Evolutionary conservation across 2,888 invertebrate genomes (phyloP).

Genomic region (Tinea semifulvella): DNA sequence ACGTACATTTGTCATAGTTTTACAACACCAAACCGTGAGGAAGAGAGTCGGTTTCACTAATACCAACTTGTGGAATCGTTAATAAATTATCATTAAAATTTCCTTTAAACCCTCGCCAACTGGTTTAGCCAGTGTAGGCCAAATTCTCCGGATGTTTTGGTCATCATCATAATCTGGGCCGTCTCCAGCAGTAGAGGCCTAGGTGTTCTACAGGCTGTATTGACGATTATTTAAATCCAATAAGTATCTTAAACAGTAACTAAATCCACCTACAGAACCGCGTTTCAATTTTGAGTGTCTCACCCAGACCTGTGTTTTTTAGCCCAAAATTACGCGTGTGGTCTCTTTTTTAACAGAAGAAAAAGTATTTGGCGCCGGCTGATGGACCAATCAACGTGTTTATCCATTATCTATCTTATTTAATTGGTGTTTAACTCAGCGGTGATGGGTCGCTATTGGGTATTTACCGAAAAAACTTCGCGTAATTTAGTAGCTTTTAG

Average conservation of each 20-base stretch:
- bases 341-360: background rate
- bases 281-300: background rate
- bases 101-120: too few species aligned
- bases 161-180: too few species aligned
- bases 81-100: too few species aligned
- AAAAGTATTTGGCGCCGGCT: conserved; percentile 33
- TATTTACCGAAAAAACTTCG: background rate
- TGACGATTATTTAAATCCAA: too few species aligned
- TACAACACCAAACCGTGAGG: too few species aligned
- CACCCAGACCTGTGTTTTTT: conserved; percentile 10
- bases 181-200: too few species aligned
- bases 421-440: conserved; percentile 45
- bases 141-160: too few species aligned
- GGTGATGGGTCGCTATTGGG: background rate
- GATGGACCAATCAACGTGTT: conserved; percentile 27
- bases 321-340: conserved; percentile 6
- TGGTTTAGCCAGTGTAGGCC: too few species aligned
- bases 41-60: too few species aligned
- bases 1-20: too few species aligned
- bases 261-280: conserved; percentile 5
- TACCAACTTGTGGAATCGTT: too few species aligned
- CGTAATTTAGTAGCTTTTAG: conserved; percentile 7
- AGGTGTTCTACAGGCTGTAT: too few species aligned
- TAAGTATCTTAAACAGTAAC: background rate
- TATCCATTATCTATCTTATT: conserved; percentile 30